Evolutionary conservation across 2,113 vertebrate species (phyloP), one percentile per base, ranked within the genome.

Genomic region (Mormyrus iriodes): DNA sequence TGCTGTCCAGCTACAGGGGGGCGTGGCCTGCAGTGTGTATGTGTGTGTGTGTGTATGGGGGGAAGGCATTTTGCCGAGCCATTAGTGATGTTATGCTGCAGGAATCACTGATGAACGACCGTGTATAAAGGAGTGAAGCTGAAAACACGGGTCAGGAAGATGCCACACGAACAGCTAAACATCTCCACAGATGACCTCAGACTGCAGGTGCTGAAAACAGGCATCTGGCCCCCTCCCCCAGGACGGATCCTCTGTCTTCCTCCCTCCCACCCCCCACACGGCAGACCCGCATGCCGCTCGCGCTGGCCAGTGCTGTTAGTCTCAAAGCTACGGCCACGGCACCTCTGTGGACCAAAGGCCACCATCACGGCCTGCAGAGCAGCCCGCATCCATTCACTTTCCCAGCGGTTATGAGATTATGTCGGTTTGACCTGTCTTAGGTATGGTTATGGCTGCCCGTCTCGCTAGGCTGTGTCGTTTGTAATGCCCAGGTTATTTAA

Each of bases 131-230:
- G 69, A 76, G 69, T 2, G 13, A 31, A 76, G 31, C 69, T 19
- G 69, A 76, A 19, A 10, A 39, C 35, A 7, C 31, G 69, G 69
- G 15, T 76, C 69, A 42, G 69, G 69, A 76, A 76, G 19, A 76
- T 39, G 35, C 69, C 69, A 76, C 69, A 39, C 15, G 15, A 19
- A 39, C 2, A 76, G 15, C 69, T 76, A 39, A 76, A 76, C 35
- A 76, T 76, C 69, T 76, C 39, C 69, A 39, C 69, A 76, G 69
- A 76, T 76, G 69, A 76, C 69, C 69, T 76, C 69, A 76, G 69
- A 35, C 73, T 79, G 73, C 73, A 79, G 73, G 73, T 79, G 73
- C 35, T 42, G 35, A 79, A 42, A 79, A 79, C 15, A 17, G 3
- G 2, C 73, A 79, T 79, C 35, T 79, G 73, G 73, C 85, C 46